Base-by-base conservation (phyloP, 2,113 vertebrate genomes). In the Thinocorus orbignyianus region DNA sequence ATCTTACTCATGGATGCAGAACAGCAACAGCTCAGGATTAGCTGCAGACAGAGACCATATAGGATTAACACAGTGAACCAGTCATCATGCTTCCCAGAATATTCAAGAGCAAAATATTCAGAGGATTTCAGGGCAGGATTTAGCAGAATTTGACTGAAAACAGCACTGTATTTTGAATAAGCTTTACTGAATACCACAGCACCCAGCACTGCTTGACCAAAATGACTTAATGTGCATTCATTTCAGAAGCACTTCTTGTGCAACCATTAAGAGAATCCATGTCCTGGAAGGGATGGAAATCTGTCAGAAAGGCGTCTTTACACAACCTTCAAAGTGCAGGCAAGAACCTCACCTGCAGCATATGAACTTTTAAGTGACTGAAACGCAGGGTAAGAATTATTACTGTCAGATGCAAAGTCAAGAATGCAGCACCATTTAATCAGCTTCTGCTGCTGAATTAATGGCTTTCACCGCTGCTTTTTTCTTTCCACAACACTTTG, bases 1-100 rank as follows among this genome's bases (percentile, higher is more conserved):
- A 81, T 92, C 85, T 90, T 85, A 95, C 84, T 97, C 88, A 88
- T 93, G 88, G 80, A 93, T 92, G 82, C 86, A 92, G 84, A 91
- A 58, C 91, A 92, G 65, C 84, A 91, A 95, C 42, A 96, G 85
- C 89, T 97, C 82, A 86, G 97, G 93, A 96, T 95, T 97, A 97
- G 91, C 78, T 88, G 88, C 89, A 95, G 95, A 95, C 95, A 92
- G 91, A 95, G 95, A 94, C 97, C 92, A 92, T 82, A 91, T 3
- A 83, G 80, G 94, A 96, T 96, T 90, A 95, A 85, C 83, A 97
- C 89, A 96, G 89, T 87, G 91, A 97, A 96, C 87, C 78, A 97
- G 93, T 42, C 95, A 93, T 65, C 77, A 33, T n/a, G 88, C 89
- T 42, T 74, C 90, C 81, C 41, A 87, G 90, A 96, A 94, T 96